A percentile compares a stretch with the other conserved stretches of the same genome.
Conservation (phyloP, 1,140 invertebrate genomes). For the Medauroidea extradentata region DNA sequence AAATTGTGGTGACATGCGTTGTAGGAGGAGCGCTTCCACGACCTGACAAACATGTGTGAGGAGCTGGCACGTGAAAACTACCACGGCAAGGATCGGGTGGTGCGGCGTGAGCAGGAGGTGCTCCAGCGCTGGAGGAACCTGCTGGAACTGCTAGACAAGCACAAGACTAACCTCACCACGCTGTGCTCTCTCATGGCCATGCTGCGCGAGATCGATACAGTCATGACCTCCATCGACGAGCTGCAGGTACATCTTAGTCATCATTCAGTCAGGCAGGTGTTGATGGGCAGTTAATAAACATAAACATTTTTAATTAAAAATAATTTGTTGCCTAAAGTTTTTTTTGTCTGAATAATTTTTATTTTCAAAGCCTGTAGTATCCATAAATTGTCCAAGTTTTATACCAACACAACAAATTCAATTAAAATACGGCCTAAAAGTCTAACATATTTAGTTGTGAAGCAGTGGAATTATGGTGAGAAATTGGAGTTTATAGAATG, state of each 20-base stretch:
- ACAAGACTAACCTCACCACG: constrained; percentile 72
- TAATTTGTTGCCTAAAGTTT: too few relatives aligned
- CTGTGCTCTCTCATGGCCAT: constrained; percentile 77
- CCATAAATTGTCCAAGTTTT: too few relatives aligned
- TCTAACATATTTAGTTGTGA: too few relatives aligned
- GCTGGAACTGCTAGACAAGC: constrained; percentile 77
- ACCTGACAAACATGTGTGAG: constrained; percentile 85
- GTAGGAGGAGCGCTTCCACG: constrained; percentile 89
- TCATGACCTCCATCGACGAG: constrained; percentile 74
- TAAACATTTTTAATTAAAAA: too few relatives aligned
- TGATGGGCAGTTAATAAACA: too few relatives aligned
- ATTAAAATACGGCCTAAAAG: too few relatives aligned
- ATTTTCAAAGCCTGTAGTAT: too few relatives aligned
- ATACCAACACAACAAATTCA: too few relatives aligned
- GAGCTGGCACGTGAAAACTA: constrained; percentile 90
- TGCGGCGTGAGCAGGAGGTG: constrained; percentile 78
- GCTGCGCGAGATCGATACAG: constrained; percentile 88
- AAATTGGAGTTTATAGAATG: too few relatives aligned
- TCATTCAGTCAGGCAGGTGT: too few relatives aligned
- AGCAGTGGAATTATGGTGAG: too few relatives aligned
- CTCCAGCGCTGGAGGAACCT: constrained; percentile 83
- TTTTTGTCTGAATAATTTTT: too few relatives aligned
- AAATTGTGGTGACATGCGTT: constrained; percentile 21
- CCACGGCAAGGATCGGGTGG: constrained; percentile 80
- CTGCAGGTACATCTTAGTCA: constrained; percentile 67